Evolutionary conservation across 2,113 vertebrate species (phyloP).

Genomic region (Strix aluco): DNA sequence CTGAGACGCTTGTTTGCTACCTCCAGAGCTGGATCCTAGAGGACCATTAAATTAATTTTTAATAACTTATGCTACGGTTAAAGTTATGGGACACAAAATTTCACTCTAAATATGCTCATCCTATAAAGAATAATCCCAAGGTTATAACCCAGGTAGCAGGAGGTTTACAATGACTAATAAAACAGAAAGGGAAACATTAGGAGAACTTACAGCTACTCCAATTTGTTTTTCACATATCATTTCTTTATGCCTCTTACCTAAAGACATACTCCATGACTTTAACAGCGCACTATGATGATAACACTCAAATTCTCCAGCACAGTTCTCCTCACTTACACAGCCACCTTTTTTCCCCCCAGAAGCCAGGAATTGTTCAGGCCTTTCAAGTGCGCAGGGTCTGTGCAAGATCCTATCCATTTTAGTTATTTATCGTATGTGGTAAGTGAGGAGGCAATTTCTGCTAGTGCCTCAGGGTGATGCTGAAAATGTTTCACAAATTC

Average conservation of each 20-base stretch:
- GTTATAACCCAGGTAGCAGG: neutral
- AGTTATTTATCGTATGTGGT: neutral
- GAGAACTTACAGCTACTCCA: neutral
- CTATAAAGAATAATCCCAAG: neutral
- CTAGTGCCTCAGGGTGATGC: neutral
- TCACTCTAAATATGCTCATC: neutral
- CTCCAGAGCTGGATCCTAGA: slow-evolving; percentile 28
- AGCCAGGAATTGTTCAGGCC: neutral
- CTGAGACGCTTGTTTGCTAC: neutral
- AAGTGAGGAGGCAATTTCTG: neutral
- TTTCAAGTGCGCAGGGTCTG: neutral
- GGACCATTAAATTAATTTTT: slow-evolving; percentile 62
- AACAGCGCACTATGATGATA: neutral
- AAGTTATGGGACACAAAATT: slow-evolving; percentile 5
- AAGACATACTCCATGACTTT: neutral
- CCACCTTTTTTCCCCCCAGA: neutral
- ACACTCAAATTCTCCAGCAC: neutral
- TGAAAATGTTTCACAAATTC: neutral
- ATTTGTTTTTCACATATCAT: neutral
- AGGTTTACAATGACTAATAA: neutral
- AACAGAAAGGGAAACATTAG: neutral
- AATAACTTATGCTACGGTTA: slow-evolving; percentile 26
- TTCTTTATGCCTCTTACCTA: neutral
- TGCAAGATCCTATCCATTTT: neutral
- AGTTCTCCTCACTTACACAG: neutral